Percentiles rank a stretch among this genome's conserved stretches.
Conservation (phyloP, 2,888 invertebrate species). For the Phania funesta region DNA sequence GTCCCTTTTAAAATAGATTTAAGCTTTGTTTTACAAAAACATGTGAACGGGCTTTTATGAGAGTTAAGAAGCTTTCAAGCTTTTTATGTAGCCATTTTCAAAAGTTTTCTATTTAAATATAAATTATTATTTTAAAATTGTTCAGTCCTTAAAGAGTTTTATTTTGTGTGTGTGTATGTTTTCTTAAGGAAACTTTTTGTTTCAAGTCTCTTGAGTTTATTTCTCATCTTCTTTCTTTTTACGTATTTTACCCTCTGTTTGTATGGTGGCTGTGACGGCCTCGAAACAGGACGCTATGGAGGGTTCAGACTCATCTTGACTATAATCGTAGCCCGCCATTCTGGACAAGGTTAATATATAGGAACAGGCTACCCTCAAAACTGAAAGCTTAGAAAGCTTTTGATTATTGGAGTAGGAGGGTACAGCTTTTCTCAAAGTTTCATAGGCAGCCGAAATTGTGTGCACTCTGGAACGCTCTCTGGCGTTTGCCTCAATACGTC, state of each 20-base stretch:
- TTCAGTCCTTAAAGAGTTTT: slow-evolving; percentile 49
- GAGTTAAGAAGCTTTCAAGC: background rate
- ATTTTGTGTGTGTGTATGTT: slow-evolving; percentile 1
- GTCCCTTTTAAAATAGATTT: background rate
- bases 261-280: slow-evolving; percentile 93
- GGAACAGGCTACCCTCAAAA: slow-evolving; percentile 94
- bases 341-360: slow-evolving; percentile 93
- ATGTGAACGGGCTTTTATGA: background rate
- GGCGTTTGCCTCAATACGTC: slow-evolving; percentile 96
- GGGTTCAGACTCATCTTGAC: slow-evolving; percentile 83
- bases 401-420: slow-evolving; percentile 96
- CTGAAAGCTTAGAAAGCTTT: slow-evolving; percentile 95
- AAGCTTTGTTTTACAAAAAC: slow-evolving; percentile 4
- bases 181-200: slow-evolving; percentile 49
- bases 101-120: slow-evolving; percentile 7
- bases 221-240: slow-evolving; percentile 89
- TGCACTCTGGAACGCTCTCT: slow-evolving; percentile 95
- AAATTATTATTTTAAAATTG: slow-evolving; percentile 34
- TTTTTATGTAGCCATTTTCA: background rate
- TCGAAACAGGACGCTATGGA: slow-evolving; percentile 90
- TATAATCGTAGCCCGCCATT: slow-evolving; percentile 86
- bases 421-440: slow-evolving; percentile 90
- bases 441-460: slow-evolving; percentile 97
- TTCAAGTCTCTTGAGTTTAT: slow-evolving; percentile 60
- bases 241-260: slow-evolving; percentile 93